Percentiles rank a stretch among this genome's conserved stretches.
Evolutionary conservation across 2,797 vertebrate genomes (phyloP).

Genomic region (Choloepus didactylus): DNA sequence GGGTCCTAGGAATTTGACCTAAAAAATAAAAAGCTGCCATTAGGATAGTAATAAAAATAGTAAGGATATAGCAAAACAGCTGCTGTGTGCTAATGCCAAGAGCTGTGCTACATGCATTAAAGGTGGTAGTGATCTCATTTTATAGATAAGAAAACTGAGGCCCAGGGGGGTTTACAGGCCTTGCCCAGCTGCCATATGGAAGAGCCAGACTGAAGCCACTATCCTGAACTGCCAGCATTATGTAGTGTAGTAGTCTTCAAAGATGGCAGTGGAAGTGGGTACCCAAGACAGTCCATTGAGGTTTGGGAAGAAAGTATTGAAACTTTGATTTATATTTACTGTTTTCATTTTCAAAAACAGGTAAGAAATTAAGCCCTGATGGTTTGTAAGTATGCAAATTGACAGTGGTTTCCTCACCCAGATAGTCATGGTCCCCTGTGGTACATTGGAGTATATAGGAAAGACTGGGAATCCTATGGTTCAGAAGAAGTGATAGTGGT

Average conservation of each 20-base stretch:
- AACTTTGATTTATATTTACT: not conserved
- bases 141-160: not conserved
- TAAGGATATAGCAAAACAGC: accelerated
- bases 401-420: not conserved
- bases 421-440: not conserved
- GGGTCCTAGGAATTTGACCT: not conserved
- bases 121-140: not conserved
- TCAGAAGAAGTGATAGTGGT: not conserved
- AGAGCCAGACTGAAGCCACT: not conserved
- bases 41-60: not conserved
- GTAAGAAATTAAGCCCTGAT: not conserved
- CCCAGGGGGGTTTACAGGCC: not conserved
- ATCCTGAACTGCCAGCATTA: not conserved
- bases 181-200: not conserved
- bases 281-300: not conserved
- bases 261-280: not conserved
- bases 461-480: not conserved
- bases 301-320: not conserved
- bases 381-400: not conserved
- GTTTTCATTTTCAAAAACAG: not conserved
- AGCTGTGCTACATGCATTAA: accelerated
- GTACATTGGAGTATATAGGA: no score
- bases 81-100: accelerated
- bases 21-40: not conserved
- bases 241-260: not conserved